Percentiles rank a stretch among this genome's conserved stretches.
Conservation (phyloP, 2,113 vertebrate species). For the Perca schrenkii region DNA sequence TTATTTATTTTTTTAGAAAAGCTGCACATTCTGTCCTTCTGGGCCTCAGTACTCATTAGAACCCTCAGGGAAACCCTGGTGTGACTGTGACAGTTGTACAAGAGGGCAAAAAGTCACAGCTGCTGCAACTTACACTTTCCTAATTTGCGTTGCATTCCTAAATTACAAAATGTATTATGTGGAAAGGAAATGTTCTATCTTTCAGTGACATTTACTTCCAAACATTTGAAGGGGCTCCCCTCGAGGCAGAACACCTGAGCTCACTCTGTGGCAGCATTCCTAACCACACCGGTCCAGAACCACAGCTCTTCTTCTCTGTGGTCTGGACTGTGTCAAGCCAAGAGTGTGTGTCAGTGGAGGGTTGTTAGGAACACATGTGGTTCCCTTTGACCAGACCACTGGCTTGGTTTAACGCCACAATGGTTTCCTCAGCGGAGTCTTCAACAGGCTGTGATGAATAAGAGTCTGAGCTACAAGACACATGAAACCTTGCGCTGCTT, state of each 20-base stretch:
- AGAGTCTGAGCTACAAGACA: slow-evolving; percentile 59
- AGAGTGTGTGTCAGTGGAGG: slow-evolving; percentile 8
- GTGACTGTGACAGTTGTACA: slow-evolving; percentile 5
- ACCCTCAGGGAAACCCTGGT: neutral
- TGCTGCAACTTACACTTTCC: slow-evolving; percentile 48
- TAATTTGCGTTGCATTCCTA: slow-evolving; percentile 46
- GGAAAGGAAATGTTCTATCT: slow-evolving; percentile 42
- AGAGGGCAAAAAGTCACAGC: slow-evolving; percentile 52
- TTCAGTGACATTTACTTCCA: slow-evolving; percentile 50
- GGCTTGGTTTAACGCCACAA: slow-evolving; percentile 57
- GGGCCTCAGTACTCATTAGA: slow-evolving; percentile 17
- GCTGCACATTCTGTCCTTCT: neutral
- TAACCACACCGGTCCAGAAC: neutral
- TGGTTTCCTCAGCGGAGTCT: slow-evolving; percentile 58
- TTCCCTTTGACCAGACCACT: slow-evolving; percentile 62
- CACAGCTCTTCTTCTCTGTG: slow-evolving; percentile 39
- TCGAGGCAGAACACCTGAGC: slow-evolving; percentile 59
- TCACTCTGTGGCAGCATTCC: slow-evolving; percentile 12
- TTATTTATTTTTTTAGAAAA: neutral
- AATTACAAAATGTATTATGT: slow-evolving; percentile 24
- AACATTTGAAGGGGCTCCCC: slow-evolving; percentile 33
- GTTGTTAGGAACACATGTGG: slow-evolving; percentile 61
- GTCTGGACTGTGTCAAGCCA: slow-evolving; percentile 57
- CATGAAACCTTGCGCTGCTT: slow-evolving; percentile 50
- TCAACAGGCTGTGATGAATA: slow-evolving; percentile 54